Base-by-base conservation (phyloP, 1,140 invertebrate genomes). In the Sycobia sp. region DNA sequence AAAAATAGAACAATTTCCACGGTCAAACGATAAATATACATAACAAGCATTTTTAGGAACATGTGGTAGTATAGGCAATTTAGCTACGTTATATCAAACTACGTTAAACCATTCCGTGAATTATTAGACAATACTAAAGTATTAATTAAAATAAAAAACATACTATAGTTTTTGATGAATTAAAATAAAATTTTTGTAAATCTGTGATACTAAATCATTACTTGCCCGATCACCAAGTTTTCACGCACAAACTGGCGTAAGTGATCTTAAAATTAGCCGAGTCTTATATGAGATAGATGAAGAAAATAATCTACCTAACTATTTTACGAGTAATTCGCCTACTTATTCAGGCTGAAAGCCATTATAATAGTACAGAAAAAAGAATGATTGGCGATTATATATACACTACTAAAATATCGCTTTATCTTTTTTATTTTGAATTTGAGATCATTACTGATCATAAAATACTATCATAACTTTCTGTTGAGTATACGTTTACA, bases 381-480 rank as follows among this genome's bases (percentile, higher is more conserved):
- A 44, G 49, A n/a, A 47, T 47, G n/a, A n/a, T n/a, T n/a, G n/a
- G n/a, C n/a, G n/a, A n/a, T n/a, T n/a, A n/a, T n/a, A n/a, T n/a
- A n/a, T 27, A 20, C 34, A 0, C 18, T 58, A 1, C 10, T 23
- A 16, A 58, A 58, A 27, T 47, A 38, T 25, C 16, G 56, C 8
- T 16, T n/a, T 54, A 54, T 22, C 16, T 58, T 0, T 38, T 38
- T 10, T 13, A 8, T 18, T 2, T 0, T 10, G 4, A n/a, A 44
- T 61, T 51, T 57, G 47, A 61, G 0, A 57, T 61, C 4, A n/a
- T n/a, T n/a, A n/a, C n/a, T n/a, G n/a, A n/a, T n/a, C n/a, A n/a
- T n/a, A n/a, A n/a, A n/a, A n/a, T 2, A 43, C 0, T 51, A 66
- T 39, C 64, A 61, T 29, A 25, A 56, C 0, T 62, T 61, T 38